A percentile compares a stretch with the other conserved stretches of the same genome.
phyloP scores from a whole-genome alignment of 2,113 vertebrate species.

The Pampusana beccarii region DNA sequence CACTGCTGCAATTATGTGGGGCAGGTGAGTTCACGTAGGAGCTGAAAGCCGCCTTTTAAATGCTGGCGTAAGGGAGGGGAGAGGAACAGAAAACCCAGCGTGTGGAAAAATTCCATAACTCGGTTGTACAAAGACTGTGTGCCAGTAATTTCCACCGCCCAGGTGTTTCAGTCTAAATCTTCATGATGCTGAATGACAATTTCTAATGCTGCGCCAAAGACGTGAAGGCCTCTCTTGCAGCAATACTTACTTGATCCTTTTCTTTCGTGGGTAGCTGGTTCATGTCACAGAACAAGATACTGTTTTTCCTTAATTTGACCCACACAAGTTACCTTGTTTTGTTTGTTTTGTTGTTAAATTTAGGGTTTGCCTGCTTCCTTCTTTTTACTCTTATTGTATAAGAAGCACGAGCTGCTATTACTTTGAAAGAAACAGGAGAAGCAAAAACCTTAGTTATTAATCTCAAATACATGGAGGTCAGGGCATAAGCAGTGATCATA shows the following conservation, averaged over 20 bases:
- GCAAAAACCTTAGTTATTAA: background rate
- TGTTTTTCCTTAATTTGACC: background rate
- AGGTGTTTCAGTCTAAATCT: background rate
- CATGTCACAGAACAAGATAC: background rate
- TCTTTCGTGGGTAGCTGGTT: background rate
- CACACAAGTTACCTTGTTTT: background rate
- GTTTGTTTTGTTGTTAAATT: background rate
- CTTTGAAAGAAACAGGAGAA: background rate
- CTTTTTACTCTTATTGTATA: background rate
- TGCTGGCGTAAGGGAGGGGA: background rate
- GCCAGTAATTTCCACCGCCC: background rate
- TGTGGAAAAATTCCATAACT: accelerated
- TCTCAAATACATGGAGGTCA: background rate
- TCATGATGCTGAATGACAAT: accelerated
- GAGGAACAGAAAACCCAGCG: background rate
- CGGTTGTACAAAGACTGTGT: background rate
- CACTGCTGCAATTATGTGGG: constrained; percentile 88
- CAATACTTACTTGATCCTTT: background rate
- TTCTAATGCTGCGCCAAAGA: background rate
- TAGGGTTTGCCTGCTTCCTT: background rate
- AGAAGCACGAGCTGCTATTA: background rate
- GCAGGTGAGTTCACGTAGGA: constrained; percentile 78
- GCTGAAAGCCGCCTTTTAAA: background rate
- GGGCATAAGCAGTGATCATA: background rate
- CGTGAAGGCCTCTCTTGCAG: background rate